These are phyloP conservation scores for Phymastichus coffea DNA, from an alignment of 1,140 invertebrate genomes.

Conservation along the genomic window DNA sequence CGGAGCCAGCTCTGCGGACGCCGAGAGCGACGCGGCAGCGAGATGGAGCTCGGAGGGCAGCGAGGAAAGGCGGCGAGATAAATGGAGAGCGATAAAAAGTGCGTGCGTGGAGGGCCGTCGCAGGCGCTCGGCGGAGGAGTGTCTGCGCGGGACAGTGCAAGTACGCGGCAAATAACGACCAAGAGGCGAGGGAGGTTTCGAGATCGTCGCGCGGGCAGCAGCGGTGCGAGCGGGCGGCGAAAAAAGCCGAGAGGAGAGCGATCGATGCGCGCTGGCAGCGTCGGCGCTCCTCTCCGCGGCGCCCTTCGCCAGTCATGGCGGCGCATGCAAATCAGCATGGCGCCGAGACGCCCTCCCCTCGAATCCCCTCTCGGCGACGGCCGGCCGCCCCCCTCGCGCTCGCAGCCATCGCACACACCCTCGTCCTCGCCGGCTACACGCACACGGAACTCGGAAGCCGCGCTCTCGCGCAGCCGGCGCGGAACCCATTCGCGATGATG, in stretches of 20 bases:
- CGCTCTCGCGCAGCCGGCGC: too few species aligned
- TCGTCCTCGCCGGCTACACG: neutral
- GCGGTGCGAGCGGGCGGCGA: constrained; percentile 17
- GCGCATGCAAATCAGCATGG: constrained; percentile 59
- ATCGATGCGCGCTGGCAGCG: constrained; percentile 50
- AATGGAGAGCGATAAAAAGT: constrained; percentile 18
- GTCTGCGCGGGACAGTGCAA: constrained; percentile 25
- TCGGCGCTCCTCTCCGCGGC: constrained; percentile 39
- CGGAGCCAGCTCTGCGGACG: too few species aligned
- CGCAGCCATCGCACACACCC: constrained; percentile 12
- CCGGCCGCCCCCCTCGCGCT: constrained; percentile 6
- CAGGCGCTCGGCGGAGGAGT: constrained; percentile 28
- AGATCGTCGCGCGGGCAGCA: neutral
- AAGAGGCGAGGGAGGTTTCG: constrained; percentile 17
- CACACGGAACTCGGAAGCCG: too few species aligned
- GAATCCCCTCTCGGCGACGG: constrained; percentile 16
- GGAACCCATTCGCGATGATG: too few species aligned
- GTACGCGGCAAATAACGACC: constrained; percentile 25
- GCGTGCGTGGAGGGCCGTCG: constrained; percentile 40
- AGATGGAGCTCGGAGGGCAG: too few species aligned
- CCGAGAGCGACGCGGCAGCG: too few species aligned
- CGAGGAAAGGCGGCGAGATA: constrained; percentile 7
- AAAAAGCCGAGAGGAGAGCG: constrained; percentile 38
- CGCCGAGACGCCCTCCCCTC: constrained; percentile 54
- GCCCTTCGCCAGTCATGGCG: constrained; percentile 53